Evolutionary conservation across 2,113 vertebrate species (phyloP).

Genomic region (Callionymus lyra): DNA sequence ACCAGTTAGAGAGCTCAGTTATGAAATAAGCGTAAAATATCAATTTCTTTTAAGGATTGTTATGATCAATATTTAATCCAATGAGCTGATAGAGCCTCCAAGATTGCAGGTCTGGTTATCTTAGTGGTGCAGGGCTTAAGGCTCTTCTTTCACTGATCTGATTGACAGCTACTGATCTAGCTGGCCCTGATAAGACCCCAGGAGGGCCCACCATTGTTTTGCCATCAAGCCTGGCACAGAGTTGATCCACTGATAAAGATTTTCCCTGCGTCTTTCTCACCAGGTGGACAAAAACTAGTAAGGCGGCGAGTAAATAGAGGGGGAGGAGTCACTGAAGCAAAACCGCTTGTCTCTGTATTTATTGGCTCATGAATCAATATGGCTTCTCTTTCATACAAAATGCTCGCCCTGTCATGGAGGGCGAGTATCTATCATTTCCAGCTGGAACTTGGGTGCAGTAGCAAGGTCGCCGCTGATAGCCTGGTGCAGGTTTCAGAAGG

Average conservation of each 20-base stretch:
- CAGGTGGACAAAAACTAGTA: slow-evolving; percentile 3
- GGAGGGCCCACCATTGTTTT: slow-evolving; percentile 69
- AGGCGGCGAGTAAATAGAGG: slow-evolving; percentile 23
- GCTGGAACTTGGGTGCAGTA: slow-evolving; percentile 41
- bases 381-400: slow-evolving; percentile 63
- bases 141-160: slow-evolving; percentile 74
- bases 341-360: slow-evolving; percentile 68
- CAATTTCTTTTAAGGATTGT: slow-evolving; percentile 45
- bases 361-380: slow-evolving; percentile 70
- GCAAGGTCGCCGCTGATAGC: slow-evolving; percentile 64
- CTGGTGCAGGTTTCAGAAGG: slow-evolving; percentile 25
- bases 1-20: slow-evolving; percentile 10
- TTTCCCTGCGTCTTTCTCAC: slow-evolving; percentile 42
- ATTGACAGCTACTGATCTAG: slow-evolving; percentile 74
- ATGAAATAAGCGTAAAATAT: slow-evolving; percentile 45
- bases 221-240: slow-evolving; percentile 66
- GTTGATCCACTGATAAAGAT: slow-evolving; percentile 70
- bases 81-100: slow-evolving; percentile 26
- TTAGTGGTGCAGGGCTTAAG: slow-evolving; percentile 67
- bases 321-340: slow-evolving; percentile 35
- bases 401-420: slow-evolving; percentile 41
- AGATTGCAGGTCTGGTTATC: slow-evolving; percentile 74
- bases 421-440: slow-evolving; percentile 68
- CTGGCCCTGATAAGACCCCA: slow-evolving; percentile 63
- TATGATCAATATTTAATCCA: slow-evolving; percentile 73